phyloP scores from a whole-genome alignment of 2,797 vertebrate genomes.

The Acrocephalus scirpaceus region DNA sequence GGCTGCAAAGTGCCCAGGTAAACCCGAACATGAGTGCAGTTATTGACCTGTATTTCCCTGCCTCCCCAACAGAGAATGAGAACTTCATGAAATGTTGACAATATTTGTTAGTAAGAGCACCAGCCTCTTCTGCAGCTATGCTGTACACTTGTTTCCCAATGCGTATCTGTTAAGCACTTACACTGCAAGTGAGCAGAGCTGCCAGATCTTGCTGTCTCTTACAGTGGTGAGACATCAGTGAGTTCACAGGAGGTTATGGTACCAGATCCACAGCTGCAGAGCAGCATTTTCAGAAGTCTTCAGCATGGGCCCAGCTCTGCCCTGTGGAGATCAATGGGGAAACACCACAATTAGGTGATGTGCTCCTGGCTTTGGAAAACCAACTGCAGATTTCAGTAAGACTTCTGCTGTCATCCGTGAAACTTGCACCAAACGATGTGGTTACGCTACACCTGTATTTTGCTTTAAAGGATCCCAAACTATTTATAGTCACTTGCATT shows the following conservation, averaged over 20 bases:
- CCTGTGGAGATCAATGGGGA: background rate
- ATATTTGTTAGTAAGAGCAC: background rate
- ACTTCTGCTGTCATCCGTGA: background rate
- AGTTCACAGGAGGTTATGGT: background rate
- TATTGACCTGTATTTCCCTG: background rate
- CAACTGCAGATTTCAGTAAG: background rate
- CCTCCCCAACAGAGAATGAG: background rate
- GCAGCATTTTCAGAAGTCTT: background rate
- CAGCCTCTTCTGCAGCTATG: background rate
- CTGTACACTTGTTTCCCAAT: background rate
- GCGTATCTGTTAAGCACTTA: background rate
- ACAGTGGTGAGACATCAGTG: background rate
- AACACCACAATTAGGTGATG: background rate
- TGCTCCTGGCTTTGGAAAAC: background rate
- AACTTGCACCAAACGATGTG: background rate
- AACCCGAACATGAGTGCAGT: background rate
- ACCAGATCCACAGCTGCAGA: background rate
- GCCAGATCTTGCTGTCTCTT: background rate
- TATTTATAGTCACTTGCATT: background rate
- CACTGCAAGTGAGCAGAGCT: background rate
- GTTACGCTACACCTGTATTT: background rate
- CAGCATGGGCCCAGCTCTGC: background rate
- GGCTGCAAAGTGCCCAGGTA: background rate
- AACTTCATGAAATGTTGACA: background rate
- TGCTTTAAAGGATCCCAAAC: background rate